Evolutionary conservation across 2,797 vertebrate species (phyloP), one percentile per base, ranked within the genome.

Genomic region (Eulemur rubriventer): DNA sequence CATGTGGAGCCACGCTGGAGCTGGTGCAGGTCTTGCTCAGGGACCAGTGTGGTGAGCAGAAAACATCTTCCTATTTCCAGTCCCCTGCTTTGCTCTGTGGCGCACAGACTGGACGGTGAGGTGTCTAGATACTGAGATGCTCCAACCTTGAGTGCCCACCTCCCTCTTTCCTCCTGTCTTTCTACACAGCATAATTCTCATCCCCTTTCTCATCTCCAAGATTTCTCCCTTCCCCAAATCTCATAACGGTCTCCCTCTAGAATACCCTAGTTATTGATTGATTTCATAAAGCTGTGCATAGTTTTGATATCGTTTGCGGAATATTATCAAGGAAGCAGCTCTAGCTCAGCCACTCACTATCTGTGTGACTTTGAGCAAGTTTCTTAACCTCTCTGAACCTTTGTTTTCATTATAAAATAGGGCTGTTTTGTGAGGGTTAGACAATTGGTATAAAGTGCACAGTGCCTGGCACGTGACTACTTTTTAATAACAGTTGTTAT

Each of bases 241-340:
- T 61, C n/a, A 16, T 2, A 1, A 2, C 0, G 3, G 11, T 59
- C 28, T 18, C 9, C 6, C 6, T 2, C 43, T 50, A 8, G 17
- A 20, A 41, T 2, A 11, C 18, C n/a, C n/a, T 8, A 4, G 2
- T 13, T 28, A n/a, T 16, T 1, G 7, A 4, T 0, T 33, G 46
- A 20, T 57, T 73, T 38, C 69, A 7, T 61, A 46, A 30, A 86
- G 41, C 28, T 57, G 2, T 1, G 9, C 16, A 6, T 85, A 59
- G 12, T 24, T 89, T 17, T 13, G 16, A 4, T 46, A 18, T 26
- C 38, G 48, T 80, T 20, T n/a, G 22, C 30, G 18, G 38, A 80
- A 67, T 16, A 50, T 26, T 17, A 18, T 10, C 28, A n/a, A 24
- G 38, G 11, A 22, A 41, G 57, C 13, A 11, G 33, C 38, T 43